Percentiles rank a stretch among this genome's conserved stretches.
Evolutionary conservation across 1,140 invertebrate genomes (phyloP).

Genomic region (Diabrotica virgifera): DNA sequence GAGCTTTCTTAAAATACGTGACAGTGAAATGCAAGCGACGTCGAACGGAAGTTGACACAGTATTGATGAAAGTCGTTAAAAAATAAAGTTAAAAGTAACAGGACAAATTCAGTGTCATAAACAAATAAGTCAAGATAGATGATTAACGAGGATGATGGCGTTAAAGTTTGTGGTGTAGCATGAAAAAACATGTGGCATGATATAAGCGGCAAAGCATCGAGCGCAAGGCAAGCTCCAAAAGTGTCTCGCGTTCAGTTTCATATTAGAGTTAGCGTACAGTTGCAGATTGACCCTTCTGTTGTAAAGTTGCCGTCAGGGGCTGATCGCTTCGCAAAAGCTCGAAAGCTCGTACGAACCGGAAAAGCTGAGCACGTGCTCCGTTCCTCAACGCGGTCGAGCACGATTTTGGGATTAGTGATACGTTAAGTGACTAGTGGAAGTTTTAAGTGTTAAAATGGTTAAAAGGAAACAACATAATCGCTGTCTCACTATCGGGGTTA

Average conservation of each 20-base stretch:
- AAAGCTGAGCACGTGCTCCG: conserved; percentile 1
- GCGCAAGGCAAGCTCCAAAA: conserved; percentile 24
- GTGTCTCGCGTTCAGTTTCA: conserved; percentile 24
- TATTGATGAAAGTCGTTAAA: neutral
- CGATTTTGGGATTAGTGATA: neutral
- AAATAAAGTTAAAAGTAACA: conserved; percentile 7
- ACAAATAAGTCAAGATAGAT: conserved; percentile 32
- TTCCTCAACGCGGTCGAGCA: neutral
- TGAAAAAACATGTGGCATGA: conserved; percentile 32
- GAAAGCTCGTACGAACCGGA: neutral
- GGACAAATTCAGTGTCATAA: conserved; percentile 12
- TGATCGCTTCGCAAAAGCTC: conserved; percentile 8
- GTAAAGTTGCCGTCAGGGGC: neutral
- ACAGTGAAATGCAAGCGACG: no score
- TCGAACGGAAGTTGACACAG: no score
- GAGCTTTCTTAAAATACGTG: no score
- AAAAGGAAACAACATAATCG: conserved; percentile 38
- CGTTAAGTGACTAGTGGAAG: conserved; percentile 14
- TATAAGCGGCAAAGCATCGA: conserved; percentile 7
- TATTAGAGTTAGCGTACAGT: conserved; percentile 30
- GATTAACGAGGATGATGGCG: conserved; percentile 38
- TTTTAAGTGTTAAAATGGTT: conserved; percentile 24
- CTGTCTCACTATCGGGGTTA: conserved; percentile 37
- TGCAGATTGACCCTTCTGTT: conserved; percentile 27
- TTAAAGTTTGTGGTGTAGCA: conserved; percentile 33